Base-by-base conservation (phyloP, 2,113 vertebrate genomes). In the Amphilophus citrinellus region DNA sequence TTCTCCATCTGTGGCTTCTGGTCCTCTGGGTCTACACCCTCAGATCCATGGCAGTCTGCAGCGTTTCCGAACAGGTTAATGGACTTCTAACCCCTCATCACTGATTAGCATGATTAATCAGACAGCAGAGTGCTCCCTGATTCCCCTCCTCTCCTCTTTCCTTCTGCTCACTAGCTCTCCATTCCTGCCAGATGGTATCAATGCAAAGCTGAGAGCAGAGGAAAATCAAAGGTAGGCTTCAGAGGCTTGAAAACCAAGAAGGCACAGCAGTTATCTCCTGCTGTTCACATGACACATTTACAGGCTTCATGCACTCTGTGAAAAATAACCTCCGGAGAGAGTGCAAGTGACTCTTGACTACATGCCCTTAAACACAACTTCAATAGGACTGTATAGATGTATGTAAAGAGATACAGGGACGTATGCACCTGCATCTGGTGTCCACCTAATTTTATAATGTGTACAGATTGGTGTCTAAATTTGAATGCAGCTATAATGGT, bases 31-130 rank as follows among this genome's bases (percentile, higher is more conserved):
- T 62, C 73, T 14, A 58, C 9, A 10, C 47, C 81, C 78, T 65
- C 75, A 84, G 37, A 82, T 84, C 77, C 11, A 60, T 60, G 63
- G 76, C 84, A 86, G 86, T 84, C 84, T 79, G 89, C 35, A 58
- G 82, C 47, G 4, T 90, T 88, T 90, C 77, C 5, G 76, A 90
- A 84, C 88, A 91, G 93, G 92, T 93, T 95, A 95, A 95, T 95
- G 92, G 92, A 95, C 93, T 90, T 93, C 91, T 91, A 94, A 92
- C 91, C 90, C 85, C 91, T 95, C 92, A 82, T 89, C 76, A 66
- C 84, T 90, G 91, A 95, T 94, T 92, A 92, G 82, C 88, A 92
- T 93, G 94, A 95, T 94, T 95, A 92, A 94, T 96, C 92, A 89
- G 91, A 93, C 91, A 91, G 86, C 15, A 8, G 60, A 84, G 77